Conservation (phyloP, 2,888 invertebrate species). For the Blera fallax region DNA sequence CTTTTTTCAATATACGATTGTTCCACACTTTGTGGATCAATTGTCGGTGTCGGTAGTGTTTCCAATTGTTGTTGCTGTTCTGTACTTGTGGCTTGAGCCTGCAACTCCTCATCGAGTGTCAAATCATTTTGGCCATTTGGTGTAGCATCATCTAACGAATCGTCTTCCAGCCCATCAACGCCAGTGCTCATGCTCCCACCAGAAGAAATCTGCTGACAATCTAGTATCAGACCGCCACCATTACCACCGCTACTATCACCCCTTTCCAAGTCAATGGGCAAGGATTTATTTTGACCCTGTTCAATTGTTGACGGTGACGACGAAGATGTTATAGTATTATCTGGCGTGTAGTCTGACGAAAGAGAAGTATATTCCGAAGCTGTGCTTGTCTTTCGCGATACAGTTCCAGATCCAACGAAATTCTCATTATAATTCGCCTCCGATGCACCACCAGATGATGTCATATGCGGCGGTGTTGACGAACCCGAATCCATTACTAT, state of each 20-base stretch:
- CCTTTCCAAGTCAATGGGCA: conserved; percentile 35
- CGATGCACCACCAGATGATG: background rate
- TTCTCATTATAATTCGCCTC: conserved; percentile 34
- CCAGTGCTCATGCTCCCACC: conserved; percentile 59
- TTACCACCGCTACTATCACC: conserved; percentile 11
- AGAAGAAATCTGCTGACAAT: conserved; percentile 51
- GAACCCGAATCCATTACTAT: conserved; percentile 56
- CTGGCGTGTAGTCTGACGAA: conserved; percentile 83
- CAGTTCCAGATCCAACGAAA: conserved; percentile 77
- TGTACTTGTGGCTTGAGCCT: background rate
- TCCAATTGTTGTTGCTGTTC: conserved; percentile 17
- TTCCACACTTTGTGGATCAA: background rate
- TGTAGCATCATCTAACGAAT: conserved; percentile 48
- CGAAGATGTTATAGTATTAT: conserved; percentile 82
- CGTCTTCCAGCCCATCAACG: conserved; percentile 49
- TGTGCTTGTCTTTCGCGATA: conserved; percentile 84
- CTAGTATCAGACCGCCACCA: conserved; percentile 6
- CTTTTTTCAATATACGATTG: background rate
- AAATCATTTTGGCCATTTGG: conserved; percentile 60
- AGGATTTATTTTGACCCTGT: conserved; percentile 62
- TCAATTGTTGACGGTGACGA: conserved; percentile 74
- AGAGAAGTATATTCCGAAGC: conserved; percentile 82
- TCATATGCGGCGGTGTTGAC: conserved; percentile 46
- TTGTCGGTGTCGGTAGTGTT: background rate
- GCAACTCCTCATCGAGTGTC: conserved; percentile 50